These are phyloP conservation scores for Caranx ignobilis DNA, from an alignment of 2,113 vertebrate genomes.

Conservation along the genomic window DNA sequence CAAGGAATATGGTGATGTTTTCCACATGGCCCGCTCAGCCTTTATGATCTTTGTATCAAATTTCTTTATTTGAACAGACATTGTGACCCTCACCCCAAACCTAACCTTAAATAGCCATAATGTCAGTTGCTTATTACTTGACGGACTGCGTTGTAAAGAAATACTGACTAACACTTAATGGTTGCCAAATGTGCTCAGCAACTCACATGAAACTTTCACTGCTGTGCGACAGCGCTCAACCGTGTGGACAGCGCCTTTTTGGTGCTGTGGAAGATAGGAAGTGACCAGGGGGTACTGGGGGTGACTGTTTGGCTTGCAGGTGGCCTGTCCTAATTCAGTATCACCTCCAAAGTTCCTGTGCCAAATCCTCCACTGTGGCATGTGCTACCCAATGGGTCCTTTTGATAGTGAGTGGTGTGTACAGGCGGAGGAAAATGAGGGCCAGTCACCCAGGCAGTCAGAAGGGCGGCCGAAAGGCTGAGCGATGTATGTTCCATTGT, in stretches of 20 bases:
- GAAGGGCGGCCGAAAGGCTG: slow-evolving; percentile 67
- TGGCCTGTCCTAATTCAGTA: slow-evolving; percentile 77
- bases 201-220: slow-evolving; percentile 63
- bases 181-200: slow-evolving; percentile 82
- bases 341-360: slow-evolving; percentile 67
- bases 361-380: slow-evolving; percentile 61
- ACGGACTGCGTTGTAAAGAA: slow-evolving; percentile 75
- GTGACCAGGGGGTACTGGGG: slow-evolving; percentile 63
- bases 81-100: slow-evolving; percentile 76
- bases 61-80: slow-evolving; percentile 79
- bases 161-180: slow-evolving; percentile 79
- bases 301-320: slow-evolving; percentile 66
- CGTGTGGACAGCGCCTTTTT: slow-evolving; percentile 47
- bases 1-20: slow-evolving; percentile 77
- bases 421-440: slow-evolving; percentile 71
- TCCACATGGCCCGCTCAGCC: slow-evolving; percentile 80
- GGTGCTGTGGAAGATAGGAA: slow-evolving; percentile 66
- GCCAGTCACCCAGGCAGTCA: slow-evolving; percentile 61
- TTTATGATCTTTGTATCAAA: slow-evolving; percentile 79
- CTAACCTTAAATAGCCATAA: slow-evolving; percentile 82
- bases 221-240: slow-evolving; percentile 43
- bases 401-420: slow-evolving; percentile 79
- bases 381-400: slow-evolving; percentile 75
- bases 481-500: slow-evolving; percentile 78
- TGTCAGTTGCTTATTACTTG: slow-evolving; percentile 81